Evolutionary conservation across 2,888 invertebrate genomes (phyloP).

Genomic region (Phragmatobia fuliginosa): DNA sequence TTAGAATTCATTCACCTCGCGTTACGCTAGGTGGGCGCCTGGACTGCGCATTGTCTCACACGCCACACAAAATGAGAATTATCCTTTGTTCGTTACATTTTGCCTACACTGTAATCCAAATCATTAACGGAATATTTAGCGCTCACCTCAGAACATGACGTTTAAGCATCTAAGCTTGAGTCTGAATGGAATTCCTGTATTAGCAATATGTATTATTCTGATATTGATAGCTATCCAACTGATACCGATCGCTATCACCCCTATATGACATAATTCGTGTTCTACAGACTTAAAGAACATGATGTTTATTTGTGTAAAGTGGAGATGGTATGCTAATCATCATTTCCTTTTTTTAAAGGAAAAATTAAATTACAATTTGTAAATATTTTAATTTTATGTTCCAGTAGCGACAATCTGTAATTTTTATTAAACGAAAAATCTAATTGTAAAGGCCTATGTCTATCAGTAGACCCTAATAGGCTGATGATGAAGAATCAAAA

Average conservation of each 20-base stretch:
- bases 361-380: slow-evolving; percentile 69
- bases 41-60: slow-evolving; percentile 79
- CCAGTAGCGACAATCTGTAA: slow-evolving; percentile 72
- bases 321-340: slow-evolving; percentile 18
- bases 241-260: slow-evolving; percentile 40
- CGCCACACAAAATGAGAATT: slow-evolving; percentile 72
- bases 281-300: slow-evolving; percentile 15
- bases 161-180: slow-evolving; percentile 65
- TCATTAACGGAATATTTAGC: slow-evolving; percentile 74
- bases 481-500: slow-evolving; percentile 53
- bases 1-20: slow-evolving; percentile 81
- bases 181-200: slow-evolving; percentile 63
- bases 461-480: no score
- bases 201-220: slow-evolving; percentile 67
- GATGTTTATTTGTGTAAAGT: background rate
- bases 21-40: slow-evolving; percentile 76
- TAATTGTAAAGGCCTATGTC: slow-evolving; percentile 37
- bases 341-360: slow-evolving; percentile 41
- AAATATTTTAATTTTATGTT: slow-evolving; percentile 65
- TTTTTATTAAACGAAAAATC: slow-evolving; percentile 75
- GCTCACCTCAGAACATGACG: slow-evolving; percentile 74
- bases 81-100: slow-evolving; percentile 82
- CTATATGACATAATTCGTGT: slow-evolving; percentile 35
- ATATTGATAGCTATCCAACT: slow-evolving; percentile 66
- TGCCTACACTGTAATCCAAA: slow-evolving; percentile 75